A percentile compares a stretch with the other conserved stretches of the same genome.
phyloP scores from a whole-genome alignment of 2,797 vertebrate genomes.

The Alcedo quadribrachys region DNA sequence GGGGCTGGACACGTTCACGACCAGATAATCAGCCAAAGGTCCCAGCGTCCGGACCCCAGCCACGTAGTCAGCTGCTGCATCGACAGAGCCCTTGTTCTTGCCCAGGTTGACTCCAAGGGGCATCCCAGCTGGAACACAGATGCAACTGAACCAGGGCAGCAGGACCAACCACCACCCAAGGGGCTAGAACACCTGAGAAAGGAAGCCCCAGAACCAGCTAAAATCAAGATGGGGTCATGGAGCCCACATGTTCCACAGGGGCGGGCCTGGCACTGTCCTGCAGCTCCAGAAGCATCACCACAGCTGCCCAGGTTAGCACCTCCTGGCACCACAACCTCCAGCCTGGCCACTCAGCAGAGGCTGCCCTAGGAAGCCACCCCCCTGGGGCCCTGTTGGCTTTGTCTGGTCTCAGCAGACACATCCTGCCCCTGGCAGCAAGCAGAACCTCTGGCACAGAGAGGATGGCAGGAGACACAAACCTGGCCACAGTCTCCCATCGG shows the following conservation, averaged over 20 bases:
- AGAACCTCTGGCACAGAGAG: neutral
- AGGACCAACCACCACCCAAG: neutral
- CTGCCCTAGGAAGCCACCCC: neutral
- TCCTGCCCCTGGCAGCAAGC: neutral
- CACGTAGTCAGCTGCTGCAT: conserved; percentile 87
- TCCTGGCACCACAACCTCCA: neutral
- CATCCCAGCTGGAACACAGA: conserved; percentile 82
- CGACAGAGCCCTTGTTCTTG: conserved; percentile 91
- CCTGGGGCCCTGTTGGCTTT: neutral
- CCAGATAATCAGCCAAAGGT: conserved; percentile 93
- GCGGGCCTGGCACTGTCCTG: neutral
- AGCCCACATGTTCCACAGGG: rapidly evolving
- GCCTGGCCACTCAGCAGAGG: neutral
- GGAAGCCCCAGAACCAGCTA: neutral
- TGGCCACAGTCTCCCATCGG: neutral
- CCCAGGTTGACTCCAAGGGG: conserved; percentile 95
- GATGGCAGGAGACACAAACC: neutral
- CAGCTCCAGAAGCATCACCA: neutral
- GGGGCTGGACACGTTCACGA: conserved; percentile 96
- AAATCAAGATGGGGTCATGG: neutral
- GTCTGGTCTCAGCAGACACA: neutral
- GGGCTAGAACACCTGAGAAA: rapidly evolving
- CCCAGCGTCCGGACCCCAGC: conserved; percentile 87
- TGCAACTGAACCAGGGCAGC: neutral
- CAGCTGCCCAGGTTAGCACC: neutral